Base-by-base conservation (phyloP, 23 tunicate genomes). In the Trididemnum nubilum region DNA sequence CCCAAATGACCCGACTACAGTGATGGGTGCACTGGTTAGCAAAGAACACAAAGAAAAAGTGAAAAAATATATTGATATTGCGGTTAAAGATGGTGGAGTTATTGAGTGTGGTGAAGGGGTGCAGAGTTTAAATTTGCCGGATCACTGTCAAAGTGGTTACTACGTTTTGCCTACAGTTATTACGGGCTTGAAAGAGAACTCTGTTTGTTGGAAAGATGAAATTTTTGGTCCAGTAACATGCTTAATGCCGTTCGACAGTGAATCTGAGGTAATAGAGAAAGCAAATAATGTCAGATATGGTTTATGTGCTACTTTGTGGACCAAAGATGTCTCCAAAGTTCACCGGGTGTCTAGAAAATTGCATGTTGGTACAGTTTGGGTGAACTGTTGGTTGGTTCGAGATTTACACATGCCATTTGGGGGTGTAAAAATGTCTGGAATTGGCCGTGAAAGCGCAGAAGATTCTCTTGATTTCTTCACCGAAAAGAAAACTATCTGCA, bases 221-320 rank as follows among this genome's bases (percentile, higher is more conserved):
- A 94, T 94, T 32, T 94, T 94, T 80, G 98, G 98, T 23, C 98
- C 98, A 15, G 93, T 94, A 9, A 83, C 85, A 0, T 84, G 90
- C 77, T 76, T 94, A 51, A 33, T 54, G 18, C 72, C 89, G 0
- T 94, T 94, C 49, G 58, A 84, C n/a, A 81, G 73, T 32, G 98
- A 94, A 63, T 66, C 59, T 1, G 98, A 94, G 76, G 90, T 51
- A 21, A 65, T 94, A n/a, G 36, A 37, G 34, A 44, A 73, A 31
- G 89, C 94, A 65, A 94, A 94, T 80, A 71, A 65, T 73, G 87
- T 81, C 0, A 60, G 24, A 35, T 94, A 94, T 52, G 98, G 98
- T 38, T 65, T 94, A 31, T 79, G 90, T 40, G 94, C 87, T 0
- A 76, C 81, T 0, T 28, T 94, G 12, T 94, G 87, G 87, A 94